These are phyloP conservation scores for Canis aureus DNA, from an alignment of 2,113 vertebrate genomes.

Conservation along the genomic window DNA sequence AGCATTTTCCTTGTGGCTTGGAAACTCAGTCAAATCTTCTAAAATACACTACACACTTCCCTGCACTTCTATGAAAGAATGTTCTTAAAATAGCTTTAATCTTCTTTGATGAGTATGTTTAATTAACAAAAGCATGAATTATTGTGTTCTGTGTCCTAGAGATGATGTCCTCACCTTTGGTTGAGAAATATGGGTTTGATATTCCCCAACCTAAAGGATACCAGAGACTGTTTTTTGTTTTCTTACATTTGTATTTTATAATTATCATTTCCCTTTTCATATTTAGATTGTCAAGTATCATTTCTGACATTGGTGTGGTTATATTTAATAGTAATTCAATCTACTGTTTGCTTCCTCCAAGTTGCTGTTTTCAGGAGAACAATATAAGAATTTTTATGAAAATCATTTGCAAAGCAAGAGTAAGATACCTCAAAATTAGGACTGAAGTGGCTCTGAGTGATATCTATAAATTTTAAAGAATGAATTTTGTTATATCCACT, in stretches of 20 bases:
- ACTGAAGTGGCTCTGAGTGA: background rate
- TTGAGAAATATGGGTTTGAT: background rate
- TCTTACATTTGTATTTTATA: background rate
- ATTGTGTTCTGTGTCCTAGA: background rate
- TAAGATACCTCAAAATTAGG: slow-evolving; percentile 9
- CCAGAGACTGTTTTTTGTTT: background rate
- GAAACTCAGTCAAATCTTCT: background rate
- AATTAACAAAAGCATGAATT: background rate
- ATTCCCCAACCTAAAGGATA: background rate
- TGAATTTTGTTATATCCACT: background rate
- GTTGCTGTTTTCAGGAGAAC: slow-evolving; percentile 7
- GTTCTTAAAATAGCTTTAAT: background rate
- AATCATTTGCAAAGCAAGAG: slow-evolving; percentile 7
- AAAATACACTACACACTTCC: background rate
- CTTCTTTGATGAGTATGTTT: background rate
- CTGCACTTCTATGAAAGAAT: background rate
- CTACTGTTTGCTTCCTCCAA: slow-evolving; percentile 5
- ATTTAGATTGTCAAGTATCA: background rate
- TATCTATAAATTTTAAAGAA: slow-evolving; percentile 10
- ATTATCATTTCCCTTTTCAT: background rate
- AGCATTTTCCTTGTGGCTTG: background rate
- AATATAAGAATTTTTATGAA: background rate
- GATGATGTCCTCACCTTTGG: background rate
- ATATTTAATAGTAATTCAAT: background rate
- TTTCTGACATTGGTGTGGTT: background rate